Evolutionary conservation across 2,888 invertebrate species (phyloP), one percentile per base, ranked within the genome.

Genomic region (Conistra vaccinii): DNA sequence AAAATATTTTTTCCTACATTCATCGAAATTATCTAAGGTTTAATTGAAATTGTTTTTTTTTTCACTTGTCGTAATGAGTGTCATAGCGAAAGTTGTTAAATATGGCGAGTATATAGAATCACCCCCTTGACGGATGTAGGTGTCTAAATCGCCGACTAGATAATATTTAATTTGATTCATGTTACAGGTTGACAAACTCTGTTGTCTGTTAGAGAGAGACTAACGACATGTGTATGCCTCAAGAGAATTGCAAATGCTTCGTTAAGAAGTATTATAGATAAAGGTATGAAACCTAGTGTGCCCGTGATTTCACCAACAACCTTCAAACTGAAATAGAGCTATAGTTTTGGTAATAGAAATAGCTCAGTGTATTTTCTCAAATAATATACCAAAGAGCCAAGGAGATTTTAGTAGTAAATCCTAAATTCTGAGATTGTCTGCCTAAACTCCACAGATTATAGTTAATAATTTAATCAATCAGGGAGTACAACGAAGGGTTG

Each of bases 401-500:
- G 12, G 39, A 55, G 32, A 26, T 42, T 23, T 62, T 48, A n/a
- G 20, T 61, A 48, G 53, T 53, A 29, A 63, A 72, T 62, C 20
- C 23, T 14, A 10, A 80, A 62, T 67, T 45, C 57, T 5, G 10
- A 53, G 20, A 51, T 61, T 26, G 39, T 66, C 62, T 53, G 9
- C 35, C 35, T 68, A 35, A 67, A 61, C 45, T 39, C 35, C 35
- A 14, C 20, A 63, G 57, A 81, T 81, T 63, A 75, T 63, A 75
- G 29, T 63, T 58, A 35, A 23, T 74, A 67, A 65, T 45, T 77
- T 55, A 57, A 67, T 81, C 62, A 78, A 67, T 67, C 62, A 53
- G 35, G 4, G 12, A 81, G 35, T 14, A 67, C 23, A 62, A 53
- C 20, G 51, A 67, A 67, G 32, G 58, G 62, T 29, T 55, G 29